Conservation (phyloP, 2,113 vertebrate genomes). For the Merops nubicus region DNA sequence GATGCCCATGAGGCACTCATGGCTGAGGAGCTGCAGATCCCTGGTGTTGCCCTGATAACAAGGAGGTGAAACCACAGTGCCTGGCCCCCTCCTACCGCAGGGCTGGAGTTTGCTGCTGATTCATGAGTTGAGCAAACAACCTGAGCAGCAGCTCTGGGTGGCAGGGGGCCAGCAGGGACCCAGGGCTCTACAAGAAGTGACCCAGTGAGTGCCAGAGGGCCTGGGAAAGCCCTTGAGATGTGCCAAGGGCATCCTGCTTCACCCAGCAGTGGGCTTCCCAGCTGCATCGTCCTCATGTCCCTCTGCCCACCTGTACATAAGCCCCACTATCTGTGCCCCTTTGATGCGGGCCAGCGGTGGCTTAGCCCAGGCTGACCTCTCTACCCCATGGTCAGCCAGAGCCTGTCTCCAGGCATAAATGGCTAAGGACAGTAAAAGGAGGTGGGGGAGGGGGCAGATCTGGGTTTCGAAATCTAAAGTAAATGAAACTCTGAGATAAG, state of each 20-base stretch:
- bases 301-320: not conserved
- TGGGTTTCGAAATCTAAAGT: not conserved
- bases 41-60: not conserved
- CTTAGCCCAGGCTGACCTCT: not conserved
- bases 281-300: not conserved
- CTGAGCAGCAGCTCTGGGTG: not conserved
- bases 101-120: not conserved
- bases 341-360: rapidly evolving
- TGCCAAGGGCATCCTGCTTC: not conserved
- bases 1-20: not conserved
- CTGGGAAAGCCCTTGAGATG: not conserved
- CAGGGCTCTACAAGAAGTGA: not conserved
- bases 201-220: not conserved
- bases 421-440: not conserved
- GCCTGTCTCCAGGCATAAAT: not conserved
- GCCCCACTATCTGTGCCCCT: not conserved
- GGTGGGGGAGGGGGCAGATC: not conserved
- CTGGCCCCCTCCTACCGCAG: not conserved
- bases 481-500: not conserved
- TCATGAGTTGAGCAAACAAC: not conserved
- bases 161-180: not conserved
- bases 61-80: not conserved
- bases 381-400: no score
- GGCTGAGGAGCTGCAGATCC: not conserved
- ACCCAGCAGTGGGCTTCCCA: not conserved